A percentile compares a stretch with the other conserved stretches of the same genome.
phyloP scores from a whole-genome alignment of 2,113 vertebrate species.

The Buteo buteo region DNA sequence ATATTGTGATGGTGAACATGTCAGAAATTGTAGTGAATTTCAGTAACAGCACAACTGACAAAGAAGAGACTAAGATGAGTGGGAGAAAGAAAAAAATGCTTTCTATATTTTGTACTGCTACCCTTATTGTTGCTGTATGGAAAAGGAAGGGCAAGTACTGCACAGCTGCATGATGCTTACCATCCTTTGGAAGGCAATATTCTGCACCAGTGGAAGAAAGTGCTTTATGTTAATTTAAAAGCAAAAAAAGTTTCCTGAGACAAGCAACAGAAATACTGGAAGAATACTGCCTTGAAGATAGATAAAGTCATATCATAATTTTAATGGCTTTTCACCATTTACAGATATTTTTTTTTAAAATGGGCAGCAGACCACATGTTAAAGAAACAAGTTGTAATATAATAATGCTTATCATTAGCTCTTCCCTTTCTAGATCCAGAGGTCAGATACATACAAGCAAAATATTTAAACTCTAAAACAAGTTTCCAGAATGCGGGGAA shows the following conservation, averaged over 20 bases:
- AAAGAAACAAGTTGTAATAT: not conserved
- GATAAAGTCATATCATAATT: not conserved
- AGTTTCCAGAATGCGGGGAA: not conserved
- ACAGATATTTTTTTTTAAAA: not conserved
- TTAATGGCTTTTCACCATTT: not conserved
- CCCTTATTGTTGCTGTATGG: not conserved
- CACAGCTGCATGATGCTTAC: not conserved
- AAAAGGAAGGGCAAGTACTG: not conserved
- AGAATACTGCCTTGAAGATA: not conserved
- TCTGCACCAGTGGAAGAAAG: not conserved
- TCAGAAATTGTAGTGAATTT: not conserved
- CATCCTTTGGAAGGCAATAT: not conserved
- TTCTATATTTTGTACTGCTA: not conserved
- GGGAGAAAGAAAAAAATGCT: not conserved
- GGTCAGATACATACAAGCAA: not conserved
- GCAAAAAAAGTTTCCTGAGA: not conserved
- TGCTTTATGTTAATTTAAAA: not conserved
- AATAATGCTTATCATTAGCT: not conserved
- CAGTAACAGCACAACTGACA: not conserved
- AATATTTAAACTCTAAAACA: not conserved
- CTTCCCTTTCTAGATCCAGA: not conserved
- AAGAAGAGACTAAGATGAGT: not conserved
- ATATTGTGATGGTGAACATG: not conserved
- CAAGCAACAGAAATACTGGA: not conserved
- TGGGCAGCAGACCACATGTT: not conserved